These are phyloP conservation scores for Holothuria glaberrima DNA, from an alignment of 35 echinoderm and acorn worm genomes.

Conservation along the genomic window DNA sequence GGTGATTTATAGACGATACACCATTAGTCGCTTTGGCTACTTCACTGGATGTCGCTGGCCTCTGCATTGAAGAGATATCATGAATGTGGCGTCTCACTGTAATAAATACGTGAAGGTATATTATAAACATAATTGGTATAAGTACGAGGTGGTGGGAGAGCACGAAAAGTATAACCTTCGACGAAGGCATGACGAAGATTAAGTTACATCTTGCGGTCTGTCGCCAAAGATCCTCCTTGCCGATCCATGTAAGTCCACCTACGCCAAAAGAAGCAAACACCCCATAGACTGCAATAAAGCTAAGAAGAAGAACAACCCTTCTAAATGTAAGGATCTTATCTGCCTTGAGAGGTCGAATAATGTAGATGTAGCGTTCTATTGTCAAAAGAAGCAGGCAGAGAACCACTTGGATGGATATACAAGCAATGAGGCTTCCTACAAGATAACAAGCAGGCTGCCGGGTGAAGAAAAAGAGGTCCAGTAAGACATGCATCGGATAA, in stretches of 20 bases:
- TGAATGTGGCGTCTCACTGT: neutral
- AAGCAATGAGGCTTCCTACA: neutral
- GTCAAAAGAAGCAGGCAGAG: neutral
- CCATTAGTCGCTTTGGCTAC: too few relatives aligned
- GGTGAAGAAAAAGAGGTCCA: neutral
- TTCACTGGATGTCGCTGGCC: too few relatives aligned
- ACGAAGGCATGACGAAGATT: neutral
- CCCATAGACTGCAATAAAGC: neutral
- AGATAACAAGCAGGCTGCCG: neutral
- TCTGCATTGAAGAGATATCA: neutral
- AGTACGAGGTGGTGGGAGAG: neutral
- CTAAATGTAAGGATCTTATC: neutral
- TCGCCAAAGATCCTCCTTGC: slow-evolving; percentile 14
- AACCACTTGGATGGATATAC: neutral
- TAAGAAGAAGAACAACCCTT: neutral
- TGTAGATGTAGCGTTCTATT: neutral
- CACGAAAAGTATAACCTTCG: neutral
- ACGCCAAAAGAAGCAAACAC: neutral
- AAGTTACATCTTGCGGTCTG: neutral
- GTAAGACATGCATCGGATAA: neutral
- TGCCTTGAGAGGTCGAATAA: slow-evolving; percentile 5
- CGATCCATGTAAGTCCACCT: neutral
- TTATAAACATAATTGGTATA: neutral
- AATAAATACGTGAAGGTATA: neutral
- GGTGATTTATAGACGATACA: too few relatives aligned